Evolutionary conservation across 1,140 invertebrate genomes (phyloP).

Genomic region (Pomacea maculata): DNA sequence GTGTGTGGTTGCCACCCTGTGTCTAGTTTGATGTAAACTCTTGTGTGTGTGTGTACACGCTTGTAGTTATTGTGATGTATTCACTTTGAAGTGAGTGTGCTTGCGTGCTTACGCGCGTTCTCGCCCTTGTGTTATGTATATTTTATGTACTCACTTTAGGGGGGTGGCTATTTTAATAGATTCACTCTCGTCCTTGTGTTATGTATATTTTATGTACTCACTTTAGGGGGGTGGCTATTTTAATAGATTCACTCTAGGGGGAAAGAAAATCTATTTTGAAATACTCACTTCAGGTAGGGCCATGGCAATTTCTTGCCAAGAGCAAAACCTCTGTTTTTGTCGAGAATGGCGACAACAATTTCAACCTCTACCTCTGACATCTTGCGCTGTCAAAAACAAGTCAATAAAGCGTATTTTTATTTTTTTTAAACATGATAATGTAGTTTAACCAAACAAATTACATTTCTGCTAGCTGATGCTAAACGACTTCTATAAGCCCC

Average conservation of each 20-base stretch:
- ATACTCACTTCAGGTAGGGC: conserved; percentile 11
- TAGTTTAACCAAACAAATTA: no score
- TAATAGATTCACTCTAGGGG: background rate
- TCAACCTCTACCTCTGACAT: conserved; percentile 80
- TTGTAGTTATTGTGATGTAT: no score
- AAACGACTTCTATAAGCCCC: no score
- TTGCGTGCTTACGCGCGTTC: background rate
- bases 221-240: background rate
- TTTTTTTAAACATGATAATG: no score
- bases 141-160: background rate
- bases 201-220: background rate
- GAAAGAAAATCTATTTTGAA: background rate
- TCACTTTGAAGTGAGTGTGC: background rate
- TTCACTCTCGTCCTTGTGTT: background rate
- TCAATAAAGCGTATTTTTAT: no score
- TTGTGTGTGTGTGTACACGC: background rate
- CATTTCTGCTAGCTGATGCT: no score
- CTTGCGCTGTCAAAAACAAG: no score
- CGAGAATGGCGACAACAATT: conserved; percentile 85
- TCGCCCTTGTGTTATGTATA: background rate
- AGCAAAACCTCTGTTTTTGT: background rate
- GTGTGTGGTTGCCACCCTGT: background rate
- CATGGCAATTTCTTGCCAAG: background rate
- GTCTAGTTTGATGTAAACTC: background rate
- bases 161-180: background rate